Evolutionary conservation across 2,113 vertebrate species (phyloP), one percentile per base, ranked within the genome.

Genomic region (Hydrolagus affinis): DNA sequence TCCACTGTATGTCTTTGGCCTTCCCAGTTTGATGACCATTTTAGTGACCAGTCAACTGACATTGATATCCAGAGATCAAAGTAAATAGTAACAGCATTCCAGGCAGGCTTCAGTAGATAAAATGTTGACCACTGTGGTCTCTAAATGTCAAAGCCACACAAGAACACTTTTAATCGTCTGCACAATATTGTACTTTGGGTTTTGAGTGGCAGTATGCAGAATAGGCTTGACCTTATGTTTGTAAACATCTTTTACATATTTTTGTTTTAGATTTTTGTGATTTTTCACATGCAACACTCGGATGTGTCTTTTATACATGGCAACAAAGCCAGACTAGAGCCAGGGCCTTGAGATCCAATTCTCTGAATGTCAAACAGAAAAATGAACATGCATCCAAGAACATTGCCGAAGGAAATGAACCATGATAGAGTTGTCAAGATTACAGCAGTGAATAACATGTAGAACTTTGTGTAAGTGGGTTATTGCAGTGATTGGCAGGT

Each of bases 161-260:
- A 19, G 32, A 75, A 56, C 32, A 10, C 44, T 74, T 74, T 75
- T 80, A 60, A 44, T 80, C 57, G 3, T 44, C 4, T 64, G 9
- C 76, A 28, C 64, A 23, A 80, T 62, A 30, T 28, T 62, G 23
- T 25, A 25, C 25, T 44, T 44, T 44, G 1, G 44, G 64, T 80
- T 80, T 64, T 60, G 28, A 25, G 12, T 14, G 59, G 59, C 59
- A 80, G 28, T 12, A 62, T 12, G 25, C 62, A 14, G 59, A 80
- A 80, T 17, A 80, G 6, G 9, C 12, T 60, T 17, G 4, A 62
- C 57, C 12, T 25, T n/a, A 60, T 28, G 59, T 25, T 25, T 62
- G 76, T 80, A 80, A 80, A 80, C 76, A 28, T 62, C 64, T 60
- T 25, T 28, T 60, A 80, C n/a, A 6, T 78, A 78, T 78, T 60